Conservation (phyloP, 2,888 invertebrate genomes). For the Amiota mariae region DNA sequence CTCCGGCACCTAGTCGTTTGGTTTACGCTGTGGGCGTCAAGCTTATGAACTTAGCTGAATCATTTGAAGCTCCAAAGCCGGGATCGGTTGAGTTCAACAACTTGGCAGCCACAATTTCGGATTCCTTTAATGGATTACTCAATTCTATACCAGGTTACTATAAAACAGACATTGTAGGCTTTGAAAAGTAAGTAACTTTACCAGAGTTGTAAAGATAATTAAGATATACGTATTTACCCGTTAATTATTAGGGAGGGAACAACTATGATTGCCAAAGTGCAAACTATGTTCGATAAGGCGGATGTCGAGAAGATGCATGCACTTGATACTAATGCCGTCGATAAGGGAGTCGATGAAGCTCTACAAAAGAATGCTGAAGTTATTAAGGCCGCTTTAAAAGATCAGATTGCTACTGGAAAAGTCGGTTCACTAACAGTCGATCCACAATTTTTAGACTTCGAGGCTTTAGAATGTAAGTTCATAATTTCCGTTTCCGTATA, state of each 20-base stretch:
- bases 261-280: slow-evolving; percentile 84
- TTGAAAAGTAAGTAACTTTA: slow-evolving; percentile 78
- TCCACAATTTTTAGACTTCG: slow-evolving; percentile 84
- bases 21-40: slow-evolving; percentile 83
- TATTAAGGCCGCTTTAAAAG: slow-evolving; percentile 78
- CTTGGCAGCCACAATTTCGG: slow-evolving; percentile 79
- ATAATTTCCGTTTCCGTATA: too few species aligned
- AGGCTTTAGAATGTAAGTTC: slow-evolving; percentile 81
- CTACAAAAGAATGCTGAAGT: slow-evolving; percentile 61
- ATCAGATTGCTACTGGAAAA: slow-evolving; percentile 81
- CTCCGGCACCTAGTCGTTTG: slow-evolving; percentile 79
- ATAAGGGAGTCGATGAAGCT: slow-evolving; percentile 51
- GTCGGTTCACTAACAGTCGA: slow-evolving; percentile 88
- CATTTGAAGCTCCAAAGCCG: slow-evolving; percentile 82
- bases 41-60: slow-evolving; percentile 84
- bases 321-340: slow-evolving; percentile 62
- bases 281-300: slow-evolving; percentile 83
- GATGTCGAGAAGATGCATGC: slow-evolving; percentile 78
- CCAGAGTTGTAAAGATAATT: not conserved
- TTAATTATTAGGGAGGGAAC: slow-evolving; percentile 75
- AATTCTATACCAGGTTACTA: slow-evolving; percentile 82
- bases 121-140: slow-evolving; percentile 79
- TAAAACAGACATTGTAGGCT: slow-evolving; percentile 80
- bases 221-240: not conserved
- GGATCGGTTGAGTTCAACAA: slow-evolving; percentile 84